phyloP scores from a whole-genome alignment of 1,140 invertebrate species.

The Papilio glaucus region DNA sequence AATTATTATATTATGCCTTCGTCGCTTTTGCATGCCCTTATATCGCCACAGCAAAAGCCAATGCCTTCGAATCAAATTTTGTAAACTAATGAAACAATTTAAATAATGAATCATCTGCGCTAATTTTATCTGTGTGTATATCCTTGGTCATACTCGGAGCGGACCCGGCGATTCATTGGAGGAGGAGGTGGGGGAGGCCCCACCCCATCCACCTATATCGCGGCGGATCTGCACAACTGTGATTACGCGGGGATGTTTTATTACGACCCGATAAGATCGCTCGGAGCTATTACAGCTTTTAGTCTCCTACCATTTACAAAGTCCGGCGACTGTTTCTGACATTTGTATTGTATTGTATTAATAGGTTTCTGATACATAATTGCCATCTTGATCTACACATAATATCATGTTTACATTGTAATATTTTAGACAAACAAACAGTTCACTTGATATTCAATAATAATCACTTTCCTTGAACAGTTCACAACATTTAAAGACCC shows the following conservation, averaged over 20 bases:
- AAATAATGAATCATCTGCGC: neutral
- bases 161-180: neutral
- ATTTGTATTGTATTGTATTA: neutral
- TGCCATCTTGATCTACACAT: too few species aligned
- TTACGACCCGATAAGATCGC: conserved; percentile 19
- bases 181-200: neutral
- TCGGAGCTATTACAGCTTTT: conserved; percentile 16
- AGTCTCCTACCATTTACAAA: conserved; percentile 3
- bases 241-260: conserved; percentile 28
- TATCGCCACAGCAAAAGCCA: too few species aligned
- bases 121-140: neutral
- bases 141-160: neutral
- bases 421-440: too few species aligned
- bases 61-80: neutral
- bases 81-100: neutral
- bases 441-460: neutral
- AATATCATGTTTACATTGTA: too few species aligned
- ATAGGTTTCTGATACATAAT: neutral
- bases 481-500: too few species aligned
- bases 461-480: too few species aligned
- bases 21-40: too few species aligned
- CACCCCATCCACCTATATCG: neutral
- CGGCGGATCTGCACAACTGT: conserved; percentile 28
- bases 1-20: too few species aligned
- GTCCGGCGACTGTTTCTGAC: neutral